Percentiles rank a stretch among this genome's conserved stretches.
Evolutionary conservation across 2,888 invertebrate genomes (phyloP).

Genomic region (Maniola hyperantus): DNA sequence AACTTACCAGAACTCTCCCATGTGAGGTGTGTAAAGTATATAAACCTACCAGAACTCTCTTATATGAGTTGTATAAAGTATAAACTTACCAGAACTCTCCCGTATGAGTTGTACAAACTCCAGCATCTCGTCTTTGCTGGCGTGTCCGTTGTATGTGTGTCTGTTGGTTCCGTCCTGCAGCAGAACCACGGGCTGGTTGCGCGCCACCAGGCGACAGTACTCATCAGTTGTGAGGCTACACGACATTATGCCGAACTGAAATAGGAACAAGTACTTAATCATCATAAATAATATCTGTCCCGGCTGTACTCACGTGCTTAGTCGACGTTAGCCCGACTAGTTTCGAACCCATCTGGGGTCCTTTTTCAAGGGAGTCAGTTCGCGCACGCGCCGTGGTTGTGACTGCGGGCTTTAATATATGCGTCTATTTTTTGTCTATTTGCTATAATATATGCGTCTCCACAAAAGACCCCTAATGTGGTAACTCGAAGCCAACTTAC

Average conservation of each 20-base stretch:
- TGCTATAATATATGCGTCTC: too few relatives aligned
- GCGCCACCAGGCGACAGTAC: conserved; percentile 54
- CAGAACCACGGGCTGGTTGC: conserved; percentile 51
- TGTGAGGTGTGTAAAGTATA: conserved; percentile 44
- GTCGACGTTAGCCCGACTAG: too few relatives aligned
- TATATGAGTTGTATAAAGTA: conserved; percentile 42
- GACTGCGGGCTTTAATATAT: too few relatives aligned
- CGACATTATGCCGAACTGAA: conserved; percentile 67
- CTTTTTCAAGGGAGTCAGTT: too few relatives aligned
- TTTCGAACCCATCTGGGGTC: too few relatives aligned
- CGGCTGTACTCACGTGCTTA: too few relatives aligned
- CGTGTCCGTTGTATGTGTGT: conserved; percentile 50
- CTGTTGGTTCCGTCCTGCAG: conserved; percentile 54
- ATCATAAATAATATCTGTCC: too few relatives aligned
- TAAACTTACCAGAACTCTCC: conserved; percentile 46
- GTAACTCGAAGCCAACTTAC: conserved; percentile 50
- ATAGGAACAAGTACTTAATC: not conserved
- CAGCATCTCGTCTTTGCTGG: conserved; percentile 50
- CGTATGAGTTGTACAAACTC: conserved; percentile 60
- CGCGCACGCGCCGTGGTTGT: too few relatives aligned
- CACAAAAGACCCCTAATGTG: too few relatives aligned
- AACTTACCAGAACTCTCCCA: conserved; percentile 47
- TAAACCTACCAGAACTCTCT: conserved; percentile 42
- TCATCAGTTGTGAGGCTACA: conserved; percentile 55
- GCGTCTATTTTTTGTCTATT: too few relatives aligned